phyloP scores from a whole-genome alignment of 2,797 vertebrate species.

The Pseudomugil gertrudae region DNA sequence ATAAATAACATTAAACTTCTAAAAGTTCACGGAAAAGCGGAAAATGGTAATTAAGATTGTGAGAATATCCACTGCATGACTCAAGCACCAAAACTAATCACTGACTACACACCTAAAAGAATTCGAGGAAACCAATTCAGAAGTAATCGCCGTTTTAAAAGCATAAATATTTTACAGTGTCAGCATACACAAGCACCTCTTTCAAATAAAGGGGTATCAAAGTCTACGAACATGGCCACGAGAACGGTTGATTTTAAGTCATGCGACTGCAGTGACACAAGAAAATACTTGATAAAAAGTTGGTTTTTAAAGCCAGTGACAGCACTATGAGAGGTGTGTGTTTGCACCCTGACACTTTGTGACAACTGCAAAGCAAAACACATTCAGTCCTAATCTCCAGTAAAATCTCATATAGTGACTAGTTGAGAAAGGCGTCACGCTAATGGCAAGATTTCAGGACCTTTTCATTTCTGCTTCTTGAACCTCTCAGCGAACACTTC shows the following conservation, averaged over 20 bases:
- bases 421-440: slow-evolving; percentile 66
- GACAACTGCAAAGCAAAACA: slow-evolving; percentile 81
- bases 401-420: slow-evolving; percentile 72
- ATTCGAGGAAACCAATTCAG: slow-evolving; percentile 75
- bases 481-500: slow-evolving; percentile 66
- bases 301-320: slow-evolving; percentile 81
- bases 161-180: slow-evolving; percentile 83
- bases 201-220: slow-evolving; percentile 77
- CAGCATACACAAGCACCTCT: slow-evolving; percentile 83
- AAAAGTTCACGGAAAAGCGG: slow-evolving; percentile 62
- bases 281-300: slow-evolving; percentile 80
- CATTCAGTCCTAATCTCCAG: slow-evolving; percentile 68
- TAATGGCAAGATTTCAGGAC: slow-evolving; percentile 73
- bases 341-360: slow-evolving; percentile 64
- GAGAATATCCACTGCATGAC: slow-evolving; percentile 75
- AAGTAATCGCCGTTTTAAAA: slow-evolving; percentile 78
- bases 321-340: slow-evolving; percentile 72
- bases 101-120: slow-evolving; percentile 79
- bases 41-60: slow-evolving; percentile 61
- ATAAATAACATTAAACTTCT: slow-evolving; percentile 43
- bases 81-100: slow-evolving; percentile 77
- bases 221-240: slow-evolving; percentile 84
- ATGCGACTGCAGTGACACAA: slow-evolving; percentile 85
- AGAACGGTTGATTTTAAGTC: slow-evolving; percentile 84
- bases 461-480: slow-evolving; percentile 63